Evolutionary conservation across 2,113 vertebrate genomes (phyloP).

Genomic region (Otolemur garnettii): DNA sequence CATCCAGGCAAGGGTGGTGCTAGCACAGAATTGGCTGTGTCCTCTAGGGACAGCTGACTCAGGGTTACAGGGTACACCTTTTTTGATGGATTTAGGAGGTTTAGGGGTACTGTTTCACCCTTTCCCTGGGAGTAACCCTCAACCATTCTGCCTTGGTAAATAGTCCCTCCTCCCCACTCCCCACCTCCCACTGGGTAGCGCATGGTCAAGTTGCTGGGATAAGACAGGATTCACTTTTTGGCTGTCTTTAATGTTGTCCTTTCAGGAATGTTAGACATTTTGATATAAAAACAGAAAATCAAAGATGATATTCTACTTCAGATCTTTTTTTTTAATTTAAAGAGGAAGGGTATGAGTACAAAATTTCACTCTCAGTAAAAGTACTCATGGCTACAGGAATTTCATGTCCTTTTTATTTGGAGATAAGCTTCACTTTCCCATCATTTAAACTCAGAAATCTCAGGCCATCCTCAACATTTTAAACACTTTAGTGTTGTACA

Average conservation of each 20-base stretch:
- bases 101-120: not conserved
- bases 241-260: conserved; percentile 31
- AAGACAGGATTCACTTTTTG: not conserved
- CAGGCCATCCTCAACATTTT: not conserved
- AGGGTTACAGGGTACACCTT: not conserved
- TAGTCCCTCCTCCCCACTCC: no score
- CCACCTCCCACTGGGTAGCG: no score
- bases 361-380: not conserved
- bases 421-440: conserved; percentile 62
- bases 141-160: not conserved
- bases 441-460: conserved; percentile 66
- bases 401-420: conserved; percentile 47
- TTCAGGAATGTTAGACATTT: conserved; percentile 30
- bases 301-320: conserved; percentile 60
- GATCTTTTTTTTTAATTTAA: conserved; percentile 24
- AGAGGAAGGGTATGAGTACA: conserved; percentile 7
- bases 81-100: not conserved
- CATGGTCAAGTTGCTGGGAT: not conserved
- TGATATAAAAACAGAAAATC: conserved; percentile 64
- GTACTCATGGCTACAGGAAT: not conserved
- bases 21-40: no score
- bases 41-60: no score
- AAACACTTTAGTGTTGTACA: conserved; percentile 67
- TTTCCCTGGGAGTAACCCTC: not conserved
- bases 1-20: not conserved